A percentile compares a stretch with the other conserved stretches of the same genome.
phyloP scores from a whole-genome alignment of 2,113 vertebrate species.

The Rattus rattus region DNA sequence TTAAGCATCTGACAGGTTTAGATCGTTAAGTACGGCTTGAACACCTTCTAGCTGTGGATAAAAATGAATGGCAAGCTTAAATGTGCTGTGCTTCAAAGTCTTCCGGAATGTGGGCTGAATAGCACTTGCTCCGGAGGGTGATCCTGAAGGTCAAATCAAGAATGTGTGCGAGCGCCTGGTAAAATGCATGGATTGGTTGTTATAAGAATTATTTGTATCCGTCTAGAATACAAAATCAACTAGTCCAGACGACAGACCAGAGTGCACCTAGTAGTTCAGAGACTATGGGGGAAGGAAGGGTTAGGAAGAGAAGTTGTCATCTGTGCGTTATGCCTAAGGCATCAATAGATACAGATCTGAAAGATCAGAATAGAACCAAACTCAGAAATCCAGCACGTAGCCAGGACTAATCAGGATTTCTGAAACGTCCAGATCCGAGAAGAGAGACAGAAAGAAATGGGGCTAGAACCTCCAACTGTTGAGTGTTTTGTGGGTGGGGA shows the following conservation, averaged over 20 bases:
- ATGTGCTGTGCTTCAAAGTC: rapidly evolving
- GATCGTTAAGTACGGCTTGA: too few species aligned
- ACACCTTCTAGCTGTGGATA: background rate
- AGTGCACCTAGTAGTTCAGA: background rate
- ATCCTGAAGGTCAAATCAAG: background rate
- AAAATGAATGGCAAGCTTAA: background rate
- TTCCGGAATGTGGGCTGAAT: background rate
- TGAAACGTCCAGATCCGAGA: background rate
- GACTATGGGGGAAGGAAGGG: background rate
- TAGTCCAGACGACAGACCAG: background rate
- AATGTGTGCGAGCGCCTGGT: background rate
- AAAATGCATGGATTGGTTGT: background rate
- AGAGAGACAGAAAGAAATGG: background rate
- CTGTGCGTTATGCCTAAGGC: too few species aligned
- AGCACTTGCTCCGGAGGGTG: rapidly evolving
- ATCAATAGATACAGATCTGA: background rate
- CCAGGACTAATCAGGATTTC: background rate
- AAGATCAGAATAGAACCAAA: background rate
- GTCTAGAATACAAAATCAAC: background rate
- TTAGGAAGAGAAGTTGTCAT: too few species aligned
- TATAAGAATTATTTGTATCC: background rate
- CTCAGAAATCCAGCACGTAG: background rate
- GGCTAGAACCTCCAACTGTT: background rate
- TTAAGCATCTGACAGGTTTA: background rate
- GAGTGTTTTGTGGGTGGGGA: background rate